Conservation (phyloP, 2,888 invertebrate genomes). For the Leptopilina syphax region DNA sequence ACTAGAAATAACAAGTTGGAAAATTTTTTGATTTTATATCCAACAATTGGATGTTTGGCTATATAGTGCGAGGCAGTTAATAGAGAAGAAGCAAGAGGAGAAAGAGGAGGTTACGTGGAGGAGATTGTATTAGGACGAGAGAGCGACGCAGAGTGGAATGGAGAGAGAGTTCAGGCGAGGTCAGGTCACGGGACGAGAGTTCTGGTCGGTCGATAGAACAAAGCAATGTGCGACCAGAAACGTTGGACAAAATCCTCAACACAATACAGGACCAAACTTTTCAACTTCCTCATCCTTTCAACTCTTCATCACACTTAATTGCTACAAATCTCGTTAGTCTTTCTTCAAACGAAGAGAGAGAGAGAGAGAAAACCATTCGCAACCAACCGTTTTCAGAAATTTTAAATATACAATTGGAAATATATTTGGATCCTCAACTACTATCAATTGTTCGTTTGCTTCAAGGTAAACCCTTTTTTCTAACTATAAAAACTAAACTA, state of each 20-base stretch:
- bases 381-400: not conserved
- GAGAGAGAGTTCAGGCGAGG: conserved; percentile 76
- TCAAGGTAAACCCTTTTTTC: no score
- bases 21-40: not conserved
- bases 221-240: conserved; percentile 59
- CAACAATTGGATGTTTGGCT: conserved; percentile 33
- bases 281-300: conserved; percentile 16
- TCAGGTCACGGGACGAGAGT: conserved; percentile 74
- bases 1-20: no score
- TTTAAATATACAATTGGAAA: no score
- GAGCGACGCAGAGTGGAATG: conserved; percentile 55
- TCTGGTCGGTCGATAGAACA: conserved; percentile 67
- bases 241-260: conserved; percentile 35
- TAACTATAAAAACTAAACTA: no score
- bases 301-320: conserved; percentile 5
- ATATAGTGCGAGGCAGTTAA: not conserved
- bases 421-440: no score
- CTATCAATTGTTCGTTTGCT: no score
- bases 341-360: not conserved
- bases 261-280: not conserved
- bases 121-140: conserved; percentile 69
- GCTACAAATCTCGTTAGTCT: conserved; percentile 7
- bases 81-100: conserved; percentile 18
- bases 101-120: conserved; percentile 58
- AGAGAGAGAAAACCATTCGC: not conserved